Base-by-base conservation (phyloP, 2,113 vertebrate genomes). In the Corapipo altera region DNA sequence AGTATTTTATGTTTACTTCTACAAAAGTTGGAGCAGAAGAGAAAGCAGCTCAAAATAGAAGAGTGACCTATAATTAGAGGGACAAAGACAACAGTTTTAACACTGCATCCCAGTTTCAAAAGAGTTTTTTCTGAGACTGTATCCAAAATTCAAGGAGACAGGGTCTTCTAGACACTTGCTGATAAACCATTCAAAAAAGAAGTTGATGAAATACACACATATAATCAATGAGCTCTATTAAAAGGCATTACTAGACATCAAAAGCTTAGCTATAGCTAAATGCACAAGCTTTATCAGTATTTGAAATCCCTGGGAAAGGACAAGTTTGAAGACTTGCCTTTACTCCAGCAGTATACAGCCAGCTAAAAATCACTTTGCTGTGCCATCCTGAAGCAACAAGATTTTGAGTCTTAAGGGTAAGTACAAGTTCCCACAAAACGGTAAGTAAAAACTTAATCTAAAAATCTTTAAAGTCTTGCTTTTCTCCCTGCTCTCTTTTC, bases 101-200 rank as follows among this genome's bases (percentile, higher is more conserved):
- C 30, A n/a, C 5, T 12, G n/a, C 24, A 65, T 24, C 24, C 52
- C 35, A 57, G 37, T 74, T 89, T 72, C 35, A 1, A 41, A 57
- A 41, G 24, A 74, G 44, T 41, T 79, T 58, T 82, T 39, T 74
- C 71, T 30, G 41, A 80, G 67, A 51, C 21, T 5, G 8, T 22
- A 85, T 30, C 12, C 21, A 81, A 76, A 93, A 93, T 22, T 55
- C 51, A 80, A 43, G 28, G 32, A 51, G 12, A 55, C 8, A 16
- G 27, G 0, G 0, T 51, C 33, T 88, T 71, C 55, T n/a, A 64
- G 1, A 2, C 26, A 59, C 26, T 86, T 59, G 35, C 39, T 64
- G 43, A 86, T 14, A 84, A 91, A 91, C 32, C n/a, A 64, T 33
- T 76, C 22, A 70, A 54, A 74, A 48, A 49, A 62, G 28, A 86